phyloP scores from a whole-genome alignment of 2,888 invertebrate genomes.

The Clunio marinus region DNA sequence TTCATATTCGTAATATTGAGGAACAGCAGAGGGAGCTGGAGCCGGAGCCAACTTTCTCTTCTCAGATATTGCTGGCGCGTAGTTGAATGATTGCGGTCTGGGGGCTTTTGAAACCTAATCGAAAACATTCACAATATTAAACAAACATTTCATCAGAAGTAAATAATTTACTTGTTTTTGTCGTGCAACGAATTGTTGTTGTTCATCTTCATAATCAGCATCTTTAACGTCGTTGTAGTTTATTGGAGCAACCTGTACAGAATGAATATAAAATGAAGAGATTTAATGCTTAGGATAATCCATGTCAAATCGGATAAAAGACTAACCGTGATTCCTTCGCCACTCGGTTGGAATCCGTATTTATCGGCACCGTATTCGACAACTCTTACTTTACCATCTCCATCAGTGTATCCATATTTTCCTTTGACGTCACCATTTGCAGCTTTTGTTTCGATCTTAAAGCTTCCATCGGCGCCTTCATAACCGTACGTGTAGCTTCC shows the following conservation, averaged over 20 bases:
- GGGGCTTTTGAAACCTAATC: neutral
- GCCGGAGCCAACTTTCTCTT: neutral
- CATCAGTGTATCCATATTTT: constrained; percentile 86
- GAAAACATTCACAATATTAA: neutral
- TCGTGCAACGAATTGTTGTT: constrained; percentile 32
- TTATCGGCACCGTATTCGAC: constrained; percentile 55
- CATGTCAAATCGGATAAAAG: neutral
- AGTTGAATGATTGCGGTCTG: neutral
- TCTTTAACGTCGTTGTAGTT: constrained; percentile 47
- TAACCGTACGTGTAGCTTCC: constrained; percentile 89
- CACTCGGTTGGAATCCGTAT: constrained; percentile 80
- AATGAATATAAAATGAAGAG: constrained; percentile 44
- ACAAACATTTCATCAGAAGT: neutral
- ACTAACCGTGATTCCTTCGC: constrained; percentile 76
- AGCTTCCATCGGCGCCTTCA: constrained; percentile 81
- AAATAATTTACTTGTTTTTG: constrained; percentile 29
- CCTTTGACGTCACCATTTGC: constrained; percentile 80
- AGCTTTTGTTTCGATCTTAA: constrained; percentile 84
- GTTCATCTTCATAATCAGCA: constrained; percentile 46
- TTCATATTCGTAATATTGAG: constrained; percentile 48
- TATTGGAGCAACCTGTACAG: constrained; percentile 41
- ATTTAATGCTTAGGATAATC: too few species aligned
- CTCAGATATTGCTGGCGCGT: constrained; percentile 2
- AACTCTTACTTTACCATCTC: constrained; percentile 61
- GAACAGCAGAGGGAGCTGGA: neutral